Percentiles rank a stretch among this genome's conserved stretches.
Conservation (phyloP, 2,113 vertebrate genomes). For the Centropus bengalensis region DNA sequence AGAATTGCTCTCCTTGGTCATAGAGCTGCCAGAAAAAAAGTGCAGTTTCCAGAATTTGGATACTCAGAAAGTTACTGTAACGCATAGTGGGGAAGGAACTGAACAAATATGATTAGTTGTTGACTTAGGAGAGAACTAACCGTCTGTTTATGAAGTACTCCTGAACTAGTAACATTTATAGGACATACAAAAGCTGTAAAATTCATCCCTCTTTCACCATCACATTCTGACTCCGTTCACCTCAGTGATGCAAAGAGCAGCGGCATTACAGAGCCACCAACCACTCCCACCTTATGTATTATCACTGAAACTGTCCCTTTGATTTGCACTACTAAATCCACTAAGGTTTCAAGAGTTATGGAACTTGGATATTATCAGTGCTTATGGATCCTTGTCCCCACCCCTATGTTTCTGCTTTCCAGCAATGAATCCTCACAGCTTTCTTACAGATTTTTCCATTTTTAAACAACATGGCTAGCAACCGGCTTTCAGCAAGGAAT, state of each 20-base stretch:
- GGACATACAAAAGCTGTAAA: neutral
- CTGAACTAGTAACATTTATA: neutral
- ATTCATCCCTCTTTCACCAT: neutral
- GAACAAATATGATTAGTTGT: neutral
- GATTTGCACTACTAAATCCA: neutral
- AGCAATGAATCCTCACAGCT: neutral
- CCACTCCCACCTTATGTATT: rapidly evolving
- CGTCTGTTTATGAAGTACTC: neutral
- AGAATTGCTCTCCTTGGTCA: neutral
- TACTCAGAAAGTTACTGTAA: neutral
- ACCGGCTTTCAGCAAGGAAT: neutral
- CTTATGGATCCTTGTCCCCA: neutral
- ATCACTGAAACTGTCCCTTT: neutral
- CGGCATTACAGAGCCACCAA: neutral
- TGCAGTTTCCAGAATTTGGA: neutral
- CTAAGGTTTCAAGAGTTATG: neutral
- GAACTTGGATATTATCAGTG: neutral
- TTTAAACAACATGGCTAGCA: neutral
- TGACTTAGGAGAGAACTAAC: neutral
- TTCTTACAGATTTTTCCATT: neutral
- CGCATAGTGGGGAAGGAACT: neutral
- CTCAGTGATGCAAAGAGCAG: neutral
- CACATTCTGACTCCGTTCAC: neutral
- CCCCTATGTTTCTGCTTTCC: neutral
- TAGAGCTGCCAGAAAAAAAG: neutral